Percentiles rank a stretch among this genome's conserved stretches.
Evolutionary conservation across 2,888 invertebrate genomes (phyloP).

Genomic region (Scotopteryx bipunctaria): DNA sequence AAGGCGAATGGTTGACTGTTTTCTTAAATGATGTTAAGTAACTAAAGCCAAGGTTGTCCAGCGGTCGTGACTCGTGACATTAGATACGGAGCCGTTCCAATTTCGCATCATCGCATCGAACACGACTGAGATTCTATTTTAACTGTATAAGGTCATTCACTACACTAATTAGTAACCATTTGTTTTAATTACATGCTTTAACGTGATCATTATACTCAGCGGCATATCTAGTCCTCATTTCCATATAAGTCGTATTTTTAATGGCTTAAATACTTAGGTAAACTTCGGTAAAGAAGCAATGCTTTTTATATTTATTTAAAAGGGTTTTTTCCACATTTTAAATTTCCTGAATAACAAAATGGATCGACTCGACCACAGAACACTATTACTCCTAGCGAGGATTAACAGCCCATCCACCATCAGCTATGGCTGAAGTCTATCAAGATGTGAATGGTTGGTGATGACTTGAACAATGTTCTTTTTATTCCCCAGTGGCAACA

Average conservation of each 20-base stretch:
- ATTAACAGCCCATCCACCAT: too few species aligned
- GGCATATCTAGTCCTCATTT: too few species aligned
- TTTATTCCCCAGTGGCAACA: slow-evolving; percentile 60
- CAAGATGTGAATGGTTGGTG: too few species aligned
- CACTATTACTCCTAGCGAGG: too few species aligned
- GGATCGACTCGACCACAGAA: too few species aligned
- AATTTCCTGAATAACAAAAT: too few species aligned
- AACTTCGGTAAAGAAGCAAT: too few species aligned
- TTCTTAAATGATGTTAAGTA: slow-evolving; percentile 4
- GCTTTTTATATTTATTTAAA: too few species aligned
- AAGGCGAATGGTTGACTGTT: too few species aligned
- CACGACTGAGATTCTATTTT: slow-evolving; percentile 4
- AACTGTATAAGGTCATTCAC: slow-evolving; percentile 14
- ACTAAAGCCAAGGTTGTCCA: slow-evolving; percentile 12
- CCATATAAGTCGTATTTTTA: neutral
- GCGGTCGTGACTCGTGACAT: slow-evolving; percentile 24
- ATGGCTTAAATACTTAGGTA: neutral
- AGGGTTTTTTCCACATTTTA: too few species aligned
- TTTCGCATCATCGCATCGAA: slow-evolving; percentile 19
- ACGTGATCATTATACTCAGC: too few species aligned
- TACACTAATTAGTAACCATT: neutral
- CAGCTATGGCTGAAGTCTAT: too few species aligned
- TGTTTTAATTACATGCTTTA: neutral
- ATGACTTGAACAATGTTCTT: neutral
- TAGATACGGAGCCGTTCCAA: slow-evolving; percentile 15